A percentile compares a stretch with the other conserved stretches of the same genome.
Conservation (phyloP, 2,113 vertebrate genomes). For the Spermophilus dauricus region DNA sequence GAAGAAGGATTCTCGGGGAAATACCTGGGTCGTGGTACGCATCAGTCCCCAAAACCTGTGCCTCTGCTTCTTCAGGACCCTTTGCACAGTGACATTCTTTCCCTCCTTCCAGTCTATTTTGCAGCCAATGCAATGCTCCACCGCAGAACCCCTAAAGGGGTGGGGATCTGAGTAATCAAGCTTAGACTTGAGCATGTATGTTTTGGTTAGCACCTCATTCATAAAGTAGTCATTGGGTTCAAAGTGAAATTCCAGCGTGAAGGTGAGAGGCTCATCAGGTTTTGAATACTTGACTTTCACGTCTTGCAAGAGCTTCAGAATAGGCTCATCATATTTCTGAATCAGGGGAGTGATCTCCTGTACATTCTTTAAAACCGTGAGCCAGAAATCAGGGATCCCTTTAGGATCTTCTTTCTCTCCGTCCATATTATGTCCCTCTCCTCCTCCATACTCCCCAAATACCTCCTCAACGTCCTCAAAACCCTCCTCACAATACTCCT, state of each 20-base stretch:
- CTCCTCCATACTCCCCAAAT: constrained; percentile 88
- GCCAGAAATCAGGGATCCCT: constrained; percentile 96
- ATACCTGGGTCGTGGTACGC: constrained; percentile 94
- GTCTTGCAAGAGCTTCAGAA: constrained; percentile 95
- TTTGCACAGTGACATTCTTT: constrained; percentile 95
- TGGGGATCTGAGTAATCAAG: constrained; percentile 95
- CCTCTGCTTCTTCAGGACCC: constrained; percentile 95
- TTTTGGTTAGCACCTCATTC: constrained; percentile 94
- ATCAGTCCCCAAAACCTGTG: constrained; percentile 96
- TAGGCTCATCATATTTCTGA: constrained; percentile 96
- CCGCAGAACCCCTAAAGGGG: constrained; percentile 95
- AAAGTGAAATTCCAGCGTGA: constrained; percentile 95
- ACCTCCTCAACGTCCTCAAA: constrained; percentile 93
- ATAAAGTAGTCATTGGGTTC: constrained; percentile 96
- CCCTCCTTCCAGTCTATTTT: constrained; percentile 96
- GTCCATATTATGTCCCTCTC: neutral
- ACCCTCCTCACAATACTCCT: constrained; percentile 83
- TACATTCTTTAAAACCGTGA: constrained; percentile 96
- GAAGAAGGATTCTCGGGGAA: constrained; percentile 96
- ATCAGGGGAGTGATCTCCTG: constrained; percentile 96
- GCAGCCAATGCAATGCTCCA: constrained; percentile 95
- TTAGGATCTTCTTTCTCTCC: constrained; percentile 96
- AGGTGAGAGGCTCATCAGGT: constrained; percentile 94
- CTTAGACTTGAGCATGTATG: constrained; percentile 95
- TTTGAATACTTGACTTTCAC: constrained; percentile 97